A percentile compares a stretch with the other conserved stretches of the same genome.
phyloP scores from a whole-genome alignment of 2,888 invertebrate species.

The Drosophila mimetica region DNA sequence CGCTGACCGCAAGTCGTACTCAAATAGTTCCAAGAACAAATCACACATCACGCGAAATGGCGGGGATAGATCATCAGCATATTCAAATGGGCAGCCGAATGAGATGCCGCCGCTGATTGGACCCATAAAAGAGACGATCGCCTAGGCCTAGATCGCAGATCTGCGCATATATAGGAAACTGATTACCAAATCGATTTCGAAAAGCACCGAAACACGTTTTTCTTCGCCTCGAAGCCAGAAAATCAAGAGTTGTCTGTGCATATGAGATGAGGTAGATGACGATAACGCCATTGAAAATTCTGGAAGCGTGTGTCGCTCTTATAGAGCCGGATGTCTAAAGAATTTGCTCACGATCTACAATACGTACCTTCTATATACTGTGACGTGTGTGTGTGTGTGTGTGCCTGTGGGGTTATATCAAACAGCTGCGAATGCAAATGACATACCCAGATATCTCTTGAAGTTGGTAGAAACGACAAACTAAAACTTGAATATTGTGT shows the following conservation, averaged over 20 bases:
- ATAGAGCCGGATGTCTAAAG: constrained; percentile 60
- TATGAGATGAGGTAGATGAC: constrained; percentile 56
- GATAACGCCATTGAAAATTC: constrained; percentile 62
- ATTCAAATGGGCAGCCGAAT: constrained; percentile 50
- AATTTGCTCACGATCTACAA: constrained; percentile 44
- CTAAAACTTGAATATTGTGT: constrained; percentile 10
- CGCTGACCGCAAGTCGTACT: constrained; percentile 41
- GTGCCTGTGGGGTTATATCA: constrained; percentile 46
- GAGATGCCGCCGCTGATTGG: constrained; percentile 61
- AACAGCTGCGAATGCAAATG: constrained; percentile 65
- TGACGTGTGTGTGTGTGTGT: constrained; percentile 4
- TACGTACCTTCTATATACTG: constrained; percentile 35
- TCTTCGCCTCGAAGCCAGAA: constrained; percentile 24
- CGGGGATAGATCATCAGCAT: constrained; percentile 32
- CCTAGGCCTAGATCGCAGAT: constrained; percentile 38
- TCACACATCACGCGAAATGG: constrained; percentile 34
- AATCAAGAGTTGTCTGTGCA: constrained; percentile 60
- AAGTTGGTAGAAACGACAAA: background rate
- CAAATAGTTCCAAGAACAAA: constrained; percentile 57
- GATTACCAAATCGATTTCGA: constrained; percentile 45
- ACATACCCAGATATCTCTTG: constrained; percentile 55
- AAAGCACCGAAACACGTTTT: constrained; percentile 65
- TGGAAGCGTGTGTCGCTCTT: constrained; percentile 57
- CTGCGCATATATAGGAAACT: constrained; percentile 38
- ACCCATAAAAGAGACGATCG: constrained; percentile 21